Conservation (phyloP, 2,888 invertebrate genomes). For the Drosophila yooni region DNA sequence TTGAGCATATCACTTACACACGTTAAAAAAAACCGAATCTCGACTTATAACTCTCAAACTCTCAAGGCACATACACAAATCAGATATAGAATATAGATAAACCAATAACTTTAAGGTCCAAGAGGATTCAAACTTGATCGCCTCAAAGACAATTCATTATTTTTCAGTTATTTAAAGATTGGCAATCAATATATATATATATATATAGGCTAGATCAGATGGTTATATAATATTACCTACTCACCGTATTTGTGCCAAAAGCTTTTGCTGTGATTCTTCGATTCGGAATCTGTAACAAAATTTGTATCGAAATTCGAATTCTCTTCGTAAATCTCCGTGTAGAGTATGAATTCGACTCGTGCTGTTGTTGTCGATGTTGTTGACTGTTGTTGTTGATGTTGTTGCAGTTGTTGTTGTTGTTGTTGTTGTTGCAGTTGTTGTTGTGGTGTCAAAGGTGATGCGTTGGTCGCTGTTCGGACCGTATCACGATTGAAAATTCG, state of each 20-base stretch:
- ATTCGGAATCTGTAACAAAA: constrained; percentile 13
- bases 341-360: constrained; percentile 73
- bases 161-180: neutral
- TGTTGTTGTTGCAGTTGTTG: constrained; percentile 42
- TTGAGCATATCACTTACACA: neutral
- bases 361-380: constrained; percentile 54
- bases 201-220: neutral
- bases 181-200: neutral
- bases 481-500: constrained; percentile 80
- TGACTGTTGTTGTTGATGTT: constrained; percentile 44
- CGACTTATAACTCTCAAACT: neutral
- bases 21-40: accelerated
- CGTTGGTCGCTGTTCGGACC: constrained; percentile 62
- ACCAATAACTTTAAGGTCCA: neutral
- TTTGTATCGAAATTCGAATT: constrained; percentile 44
- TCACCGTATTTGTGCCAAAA: constrained; percentile 84
- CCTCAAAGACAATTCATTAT: neutral
- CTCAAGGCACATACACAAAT: neutral
- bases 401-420: constrained; percentile 39
- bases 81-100: neutral
- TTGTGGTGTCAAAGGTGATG: constrained; percentile 73
- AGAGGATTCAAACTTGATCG: neutral
- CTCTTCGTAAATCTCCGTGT: constrained; percentile 75
- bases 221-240: constrained; percentile 73
- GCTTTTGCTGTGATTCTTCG: constrained; percentile 42